Evolutionary conservation across 2,888 invertebrate genomes (phyloP).

Genomic region (Tinea semifulvella): DNA sequence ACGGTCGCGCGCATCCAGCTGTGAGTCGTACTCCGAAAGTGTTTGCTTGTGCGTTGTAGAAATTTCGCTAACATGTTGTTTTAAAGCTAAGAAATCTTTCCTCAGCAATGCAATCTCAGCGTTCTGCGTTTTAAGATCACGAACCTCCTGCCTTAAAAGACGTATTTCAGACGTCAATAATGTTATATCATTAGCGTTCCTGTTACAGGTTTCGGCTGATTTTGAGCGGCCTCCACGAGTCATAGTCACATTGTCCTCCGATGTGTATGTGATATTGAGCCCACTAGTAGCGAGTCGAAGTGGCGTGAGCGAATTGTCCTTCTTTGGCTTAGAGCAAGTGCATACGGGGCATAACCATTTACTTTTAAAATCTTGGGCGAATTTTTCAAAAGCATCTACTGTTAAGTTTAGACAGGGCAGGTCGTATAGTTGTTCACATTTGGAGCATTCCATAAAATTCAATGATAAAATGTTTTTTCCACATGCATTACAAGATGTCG

Average conservation of each 20-base stretch:
- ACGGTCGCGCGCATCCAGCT: background rate
- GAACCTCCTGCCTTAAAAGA: background rate
- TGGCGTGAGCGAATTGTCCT: background rate
- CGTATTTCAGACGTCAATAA: background rate
- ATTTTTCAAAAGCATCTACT: background rate
- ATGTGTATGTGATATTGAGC: background rate
- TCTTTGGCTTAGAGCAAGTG: conserved; percentile 2
- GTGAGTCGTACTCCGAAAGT: background rate
- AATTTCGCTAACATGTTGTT: background rate
- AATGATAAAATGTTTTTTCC: conserved; percentile 1
- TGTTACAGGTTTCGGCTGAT: background rate
- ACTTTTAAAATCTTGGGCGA: background rate
- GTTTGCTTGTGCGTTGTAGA: background rate
- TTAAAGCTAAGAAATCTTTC: background rate
- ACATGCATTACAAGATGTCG: conserved; percentile 1
- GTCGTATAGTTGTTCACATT: background rate
- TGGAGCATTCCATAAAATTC: background rate
- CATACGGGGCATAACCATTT: background rate
- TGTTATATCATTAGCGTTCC: background rate
- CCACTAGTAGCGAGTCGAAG: background rate
- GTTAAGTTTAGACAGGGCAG: background rate
- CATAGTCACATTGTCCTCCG: background rate
- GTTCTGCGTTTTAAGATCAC: background rate
- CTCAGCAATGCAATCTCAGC: background rate
- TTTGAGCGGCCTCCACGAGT: background rate